Percentiles rank a stretch among this genome's conserved stretches.
These are phyloP conservation scores for Trichoplusia ni DNA, from an alignment of 1,140 invertebrate genomes.

Conservation along the genomic window DNA sequence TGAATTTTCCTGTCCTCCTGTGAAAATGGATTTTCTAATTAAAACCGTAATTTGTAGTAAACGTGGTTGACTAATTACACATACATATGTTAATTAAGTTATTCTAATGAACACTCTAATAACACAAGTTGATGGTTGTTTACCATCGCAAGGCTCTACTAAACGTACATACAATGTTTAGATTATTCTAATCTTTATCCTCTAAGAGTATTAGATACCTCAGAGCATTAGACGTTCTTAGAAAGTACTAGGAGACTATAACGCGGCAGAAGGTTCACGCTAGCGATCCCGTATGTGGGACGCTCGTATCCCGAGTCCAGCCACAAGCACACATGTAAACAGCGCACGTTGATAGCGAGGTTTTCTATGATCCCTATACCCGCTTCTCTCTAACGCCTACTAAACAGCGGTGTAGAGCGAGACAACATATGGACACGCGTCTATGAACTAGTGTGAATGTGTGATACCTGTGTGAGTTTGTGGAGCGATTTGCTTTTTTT, in stretches of 20 bases:
- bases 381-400: constrained; percentile 39
- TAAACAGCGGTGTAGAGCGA: constrained; percentile 33
- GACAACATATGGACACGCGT: constrained; percentile 39
- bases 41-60: not conserved
- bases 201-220: constrained; percentile 50
- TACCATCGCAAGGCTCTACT: too few relatives aligned
- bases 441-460: constrained; percentile 34
- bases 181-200: not conserved
- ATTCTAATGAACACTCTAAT: not conserved
- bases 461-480: constrained; percentile 4
- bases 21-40: not conserved
- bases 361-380: constrained; percentile 68
- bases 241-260: constrained; percentile 72
- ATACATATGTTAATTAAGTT: not conserved
- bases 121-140: too few relatives aligned
- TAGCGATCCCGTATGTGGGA: constrained; percentile 60
- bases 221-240: constrained; percentile 76
- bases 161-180: not conserved
- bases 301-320: constrained; percentile 56
- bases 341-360: constrained; percentile 37
- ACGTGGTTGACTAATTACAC: not conserved
- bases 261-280: constrained; percentile 56
- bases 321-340: constrained; percentile 50
- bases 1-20: not conserved
- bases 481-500: not conserved